These are phyloP conservation scores for Muricea muricata DNA, from an alignment of 92 coral and sea anemone species.

Conservation along the genomic window DNA sequence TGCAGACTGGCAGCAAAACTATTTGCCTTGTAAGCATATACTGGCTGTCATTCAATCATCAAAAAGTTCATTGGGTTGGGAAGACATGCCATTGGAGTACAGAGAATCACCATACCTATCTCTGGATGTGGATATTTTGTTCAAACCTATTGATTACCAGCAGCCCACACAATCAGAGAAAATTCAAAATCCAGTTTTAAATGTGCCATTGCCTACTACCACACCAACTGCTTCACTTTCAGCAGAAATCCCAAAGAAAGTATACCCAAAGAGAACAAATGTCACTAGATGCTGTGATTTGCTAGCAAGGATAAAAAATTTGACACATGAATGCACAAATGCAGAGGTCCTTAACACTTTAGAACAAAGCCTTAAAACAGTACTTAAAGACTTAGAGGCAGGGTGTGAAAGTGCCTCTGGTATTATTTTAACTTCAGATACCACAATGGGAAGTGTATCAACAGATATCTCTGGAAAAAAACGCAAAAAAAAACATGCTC, in stretches of 20 bases:
- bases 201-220: background rate
- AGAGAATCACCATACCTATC: conserved; percentile 35
- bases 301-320: background rate
- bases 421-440: background rate
- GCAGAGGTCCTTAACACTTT: background rate
- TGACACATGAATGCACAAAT: background rate
- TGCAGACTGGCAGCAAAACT: conserved; percentile 33
- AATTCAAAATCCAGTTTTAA: background rate
- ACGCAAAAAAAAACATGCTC: background rate
- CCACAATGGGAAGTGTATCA: background rate
- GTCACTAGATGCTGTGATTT: background rate
- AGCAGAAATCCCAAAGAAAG: background rate
- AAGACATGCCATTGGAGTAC: conserved; percentile 43
- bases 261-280: background rate
- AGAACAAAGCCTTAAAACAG: background rate
- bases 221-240: background rate
- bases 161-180: background rate
- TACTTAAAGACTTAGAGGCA: background rate
- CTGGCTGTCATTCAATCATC: conserved; percentile 39
- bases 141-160: background rate
- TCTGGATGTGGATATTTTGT: conserved; percentile 17
- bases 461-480: too few relatives aligned
- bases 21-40: conserved; percentile 61
- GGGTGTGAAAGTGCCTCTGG: background rate
- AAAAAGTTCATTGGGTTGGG: conserved; percentile 52